These are phyloP conservation scores for Pluvialis apricaria DNA, from an alignment of 2,113 vertebrate species.

Conservation along the genomic window DNA sequence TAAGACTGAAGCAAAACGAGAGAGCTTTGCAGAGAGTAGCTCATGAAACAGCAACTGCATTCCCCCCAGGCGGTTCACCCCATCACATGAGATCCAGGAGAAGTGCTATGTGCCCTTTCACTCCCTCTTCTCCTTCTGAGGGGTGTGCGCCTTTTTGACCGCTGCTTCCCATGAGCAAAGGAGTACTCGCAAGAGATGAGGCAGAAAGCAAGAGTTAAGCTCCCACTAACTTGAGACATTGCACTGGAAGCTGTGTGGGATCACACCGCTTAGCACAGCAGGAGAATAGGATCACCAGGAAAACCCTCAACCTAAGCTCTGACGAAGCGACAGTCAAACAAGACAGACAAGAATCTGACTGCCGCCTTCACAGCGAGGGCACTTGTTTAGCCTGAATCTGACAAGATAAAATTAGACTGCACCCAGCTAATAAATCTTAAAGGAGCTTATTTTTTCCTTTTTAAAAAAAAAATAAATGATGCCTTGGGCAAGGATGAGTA, in stretches of 20 bases:
- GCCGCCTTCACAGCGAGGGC: neutral
- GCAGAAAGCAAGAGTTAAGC: neutral
- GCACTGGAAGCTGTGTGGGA: neutral
- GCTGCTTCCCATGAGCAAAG: neutral
- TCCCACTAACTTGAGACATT: neutral
- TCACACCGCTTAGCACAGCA: neutral
- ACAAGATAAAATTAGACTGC: neutral
- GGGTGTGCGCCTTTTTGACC: neutral
- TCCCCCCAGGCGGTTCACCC: neutral
- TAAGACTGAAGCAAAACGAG: neutral
- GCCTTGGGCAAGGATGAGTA: neutral
- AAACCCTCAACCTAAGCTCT: neutral
- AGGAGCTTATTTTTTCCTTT: neutral
- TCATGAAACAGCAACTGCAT: neutral
- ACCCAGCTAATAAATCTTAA: neutral
- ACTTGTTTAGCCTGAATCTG: neutral
- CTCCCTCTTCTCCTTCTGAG: neutral
- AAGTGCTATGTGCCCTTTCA: neutral
- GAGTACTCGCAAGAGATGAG: neutral
- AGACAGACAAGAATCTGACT: neutral
- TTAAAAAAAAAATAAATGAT: neutral
- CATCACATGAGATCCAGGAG: neutral
- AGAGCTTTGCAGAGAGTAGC: neutral
- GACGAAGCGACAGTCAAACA: neutral
- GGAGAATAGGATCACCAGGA: neutral